Evolutionary conservation across 2,113 vertebrate species (phyloP).

Genomic region (Triplophysa rosa): DNA sequence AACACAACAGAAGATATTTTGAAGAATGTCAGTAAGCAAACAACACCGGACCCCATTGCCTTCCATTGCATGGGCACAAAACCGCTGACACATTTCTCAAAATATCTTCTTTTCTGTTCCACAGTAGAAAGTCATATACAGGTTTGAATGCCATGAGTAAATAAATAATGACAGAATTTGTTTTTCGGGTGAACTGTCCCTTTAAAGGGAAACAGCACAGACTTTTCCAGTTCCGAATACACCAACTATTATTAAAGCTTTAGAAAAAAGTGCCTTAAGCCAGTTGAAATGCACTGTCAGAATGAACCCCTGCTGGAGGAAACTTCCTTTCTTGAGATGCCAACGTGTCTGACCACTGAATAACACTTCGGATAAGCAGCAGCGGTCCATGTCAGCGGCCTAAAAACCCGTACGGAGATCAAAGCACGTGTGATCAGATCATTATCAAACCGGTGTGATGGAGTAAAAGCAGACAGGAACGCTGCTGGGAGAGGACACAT

Average conservation of each 20-base stretch:
- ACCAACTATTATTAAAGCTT: conserved; percentile 45
- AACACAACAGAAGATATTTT: neutral
- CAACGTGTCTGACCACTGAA: conserved; percentile 35
- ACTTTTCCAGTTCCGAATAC: conserved; percentile 10
- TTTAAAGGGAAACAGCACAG: conserved; percentile 11
- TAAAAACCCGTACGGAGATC: neutral
- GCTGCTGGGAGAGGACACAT: conserved; percentile 9
- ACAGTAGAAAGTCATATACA: no score
- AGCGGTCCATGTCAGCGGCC: neutral
- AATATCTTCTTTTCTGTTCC: no score
- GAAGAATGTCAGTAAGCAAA: neutral
- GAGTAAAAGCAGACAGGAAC: conserved; percentile 11
- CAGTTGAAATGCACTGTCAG: conserved; percentile 39
- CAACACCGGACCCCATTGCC: no score
- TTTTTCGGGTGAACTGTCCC: neutral
- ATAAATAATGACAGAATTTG: no score
- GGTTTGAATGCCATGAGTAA: no score
- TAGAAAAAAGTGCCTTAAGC: conserved; percentile 44
- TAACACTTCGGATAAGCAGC: neutral
- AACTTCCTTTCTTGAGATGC: conserved; percentile 39
- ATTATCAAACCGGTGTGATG: conserved; percentile 18
- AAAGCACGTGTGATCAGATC: conserved; percentile 22
- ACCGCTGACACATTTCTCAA: no score
- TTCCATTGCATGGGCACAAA: no score
- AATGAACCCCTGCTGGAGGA: conserved; percentile 29